Percentiles rank a stretch among this genome's conserved stretches.
These are phyloP conservation scores for Malacoctenus gilli DNA, from an alignment of 2,797 vertebrate genomes.

Conservation along the genomic window DNA sequence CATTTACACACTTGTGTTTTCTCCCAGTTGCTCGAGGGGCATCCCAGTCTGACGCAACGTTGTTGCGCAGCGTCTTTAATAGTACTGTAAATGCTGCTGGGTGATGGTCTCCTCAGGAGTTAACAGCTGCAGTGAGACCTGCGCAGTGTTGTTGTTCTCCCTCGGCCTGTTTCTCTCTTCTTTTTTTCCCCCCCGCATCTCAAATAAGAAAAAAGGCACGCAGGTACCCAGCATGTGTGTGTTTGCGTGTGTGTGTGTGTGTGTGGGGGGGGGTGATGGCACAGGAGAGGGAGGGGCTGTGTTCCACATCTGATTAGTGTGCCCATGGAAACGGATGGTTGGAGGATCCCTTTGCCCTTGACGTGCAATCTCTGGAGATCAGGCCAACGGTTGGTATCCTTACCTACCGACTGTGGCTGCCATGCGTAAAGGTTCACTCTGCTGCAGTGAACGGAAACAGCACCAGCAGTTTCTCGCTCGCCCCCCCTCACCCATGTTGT, in stretches of 20 bases:
- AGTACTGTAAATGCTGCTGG: conserved; percentile 47
- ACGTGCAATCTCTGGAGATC: conserved; percentile 71
- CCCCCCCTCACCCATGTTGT: conserved; percentile 48
- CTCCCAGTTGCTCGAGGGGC: conserved; percentile 28
- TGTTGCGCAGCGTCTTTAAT: conserved; percentile 67
- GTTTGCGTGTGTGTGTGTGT: too few species aligned
- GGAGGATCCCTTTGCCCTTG: conserved; percentile 78
- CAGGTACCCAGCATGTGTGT: conserved; percentile 74
- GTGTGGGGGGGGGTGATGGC: conserved; percentile 53
- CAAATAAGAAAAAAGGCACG: conserved; percentile 65
- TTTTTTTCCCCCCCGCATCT: conserved; percentile 57
- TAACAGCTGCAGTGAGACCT: conserved; percentile 69
- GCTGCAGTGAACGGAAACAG: conserved; percentile 56
- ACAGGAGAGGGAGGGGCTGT: conserved; percentile 67
- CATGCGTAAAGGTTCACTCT: conserved; percentile 47
- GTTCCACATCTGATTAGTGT: conserved; percentile 77
- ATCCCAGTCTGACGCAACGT: conserved; percentile 62
- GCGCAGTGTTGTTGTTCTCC: conserved; percentile 48
- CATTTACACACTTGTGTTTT: too few species aligned
- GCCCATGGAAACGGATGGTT: conserved; percentile 78
- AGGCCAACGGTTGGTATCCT: conserved; percentile 67
- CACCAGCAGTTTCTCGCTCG: conserved; percentile 36
- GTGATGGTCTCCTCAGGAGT: conserved; percentile 60
- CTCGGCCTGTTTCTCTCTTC: conserved; percentile 54
- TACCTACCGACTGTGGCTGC: conserved; percentile 56